phyloP scores from a whole-genome alignment of 2,888 invertebrate species.

The Diarsia mendica region DNA sequence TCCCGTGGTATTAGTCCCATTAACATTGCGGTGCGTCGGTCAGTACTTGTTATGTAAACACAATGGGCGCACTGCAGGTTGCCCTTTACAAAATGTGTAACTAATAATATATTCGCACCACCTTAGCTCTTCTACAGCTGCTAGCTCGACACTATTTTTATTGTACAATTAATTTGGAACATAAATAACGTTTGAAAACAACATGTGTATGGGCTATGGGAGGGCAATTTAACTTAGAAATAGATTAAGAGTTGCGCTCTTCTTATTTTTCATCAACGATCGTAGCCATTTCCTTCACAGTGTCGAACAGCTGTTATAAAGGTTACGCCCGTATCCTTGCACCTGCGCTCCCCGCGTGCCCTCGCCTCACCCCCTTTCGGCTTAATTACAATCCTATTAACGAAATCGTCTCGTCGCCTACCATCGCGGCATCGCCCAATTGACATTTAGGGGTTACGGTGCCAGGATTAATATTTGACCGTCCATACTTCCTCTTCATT shows the following conservation, averaged over 20 bases:
- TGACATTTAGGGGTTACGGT: conserved; percentile 73
- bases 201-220: conserved; percentile 68
- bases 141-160: conserved; percentile 70
- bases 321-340: conserved; percentile 86
- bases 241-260: conserved; percentile 78
- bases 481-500: conserved; percentile 69
- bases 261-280: conserved; percentile 77
- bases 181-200: conserved; percentile 62
- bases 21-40: conserved; percentile 78
- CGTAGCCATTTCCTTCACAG: conserved; percentile 81
- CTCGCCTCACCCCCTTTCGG: conserved; percentile 74
- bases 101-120: conserved; percentile 72
- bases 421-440: conserved; percentile 72
- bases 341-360: conserved; percentile 80
- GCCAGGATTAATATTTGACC: conserved; percentile 73
- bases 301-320: conserved; percentile 86
- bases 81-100: conserved; percentile 69
- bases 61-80: conserved; percentile 68
- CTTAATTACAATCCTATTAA: conserved; percentile 87
- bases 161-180: conserved; percentile 61
- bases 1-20: conserved; percentile 82
- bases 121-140: conserved; percentile 74
- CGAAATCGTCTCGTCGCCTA: conserved; percentile 78
- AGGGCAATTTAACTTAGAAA: conserved; percentile 76
- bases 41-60: conserved; percentile 74